Percentiles rank a stretch among this genome's conserved stretches.
Conservation (phyloP, 2,113 vertebrate genomes). For the Dipodomys spectabilis region DNA sequence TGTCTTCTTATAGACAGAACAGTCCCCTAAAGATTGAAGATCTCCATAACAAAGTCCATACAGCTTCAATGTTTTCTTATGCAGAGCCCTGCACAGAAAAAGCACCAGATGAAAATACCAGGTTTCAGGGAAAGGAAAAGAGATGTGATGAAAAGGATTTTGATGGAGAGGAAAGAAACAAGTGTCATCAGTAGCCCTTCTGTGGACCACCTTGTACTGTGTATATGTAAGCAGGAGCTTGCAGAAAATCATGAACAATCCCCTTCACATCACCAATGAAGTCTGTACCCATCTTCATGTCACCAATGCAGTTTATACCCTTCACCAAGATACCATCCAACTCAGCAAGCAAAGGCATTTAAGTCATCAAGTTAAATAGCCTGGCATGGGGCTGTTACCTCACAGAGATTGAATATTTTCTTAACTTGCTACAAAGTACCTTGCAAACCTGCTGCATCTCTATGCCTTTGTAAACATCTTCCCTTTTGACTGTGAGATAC, state of each 20-base stretch:
- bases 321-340: neutral
- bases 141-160: neutral
- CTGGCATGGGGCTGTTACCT: neutral
- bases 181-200: neutral
- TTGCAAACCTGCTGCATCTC: neutral
- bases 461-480: neutral
- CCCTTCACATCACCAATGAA: neutral
- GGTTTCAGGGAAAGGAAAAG: neutral
- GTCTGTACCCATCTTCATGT: neutral
- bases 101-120: neutral
- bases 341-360: neutral
- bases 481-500: neutral
- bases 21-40: neutral
- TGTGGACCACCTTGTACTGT: too few species aligned
- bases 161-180: neutral
- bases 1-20: neutral
- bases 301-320: neutral
- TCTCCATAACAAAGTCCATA: neutral
- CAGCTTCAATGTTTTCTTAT: neutral
- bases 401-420: neutral
- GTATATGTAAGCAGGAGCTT: neutral
- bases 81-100: neutral
- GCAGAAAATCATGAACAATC: neutral
- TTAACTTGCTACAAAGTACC: neutral
- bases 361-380: neutral